phyloP scores from a whole-genome alignment of 2,888 invertebrate species.

The Perizoma flavofasciatum region DNA sequence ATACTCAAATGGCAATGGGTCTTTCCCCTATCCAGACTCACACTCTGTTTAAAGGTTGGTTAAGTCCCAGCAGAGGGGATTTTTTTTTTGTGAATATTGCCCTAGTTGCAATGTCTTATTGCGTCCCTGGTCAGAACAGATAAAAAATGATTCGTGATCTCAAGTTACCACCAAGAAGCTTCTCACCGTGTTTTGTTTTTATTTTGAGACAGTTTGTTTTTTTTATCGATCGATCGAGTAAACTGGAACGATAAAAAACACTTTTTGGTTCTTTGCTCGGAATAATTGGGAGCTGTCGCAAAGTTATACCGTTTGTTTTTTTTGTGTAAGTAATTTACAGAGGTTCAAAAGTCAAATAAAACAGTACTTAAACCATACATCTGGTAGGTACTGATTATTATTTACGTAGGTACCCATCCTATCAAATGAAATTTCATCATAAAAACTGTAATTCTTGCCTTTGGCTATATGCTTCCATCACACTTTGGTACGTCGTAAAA shows the following conservation, averaged over 20 bases:
- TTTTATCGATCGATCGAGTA: conserved; percentile 33
- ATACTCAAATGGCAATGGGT: too few relatives aligned
- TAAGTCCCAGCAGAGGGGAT: too few relatives aligned
- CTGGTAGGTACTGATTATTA: too few relatives aligned
- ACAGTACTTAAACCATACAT: too few relatives aligned
- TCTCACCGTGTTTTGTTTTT: conserved; percentile 59
- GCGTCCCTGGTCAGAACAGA: conserved; percentile 19
- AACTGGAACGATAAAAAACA: conserved; percentile 39
- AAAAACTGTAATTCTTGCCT: too few relatives aligned
- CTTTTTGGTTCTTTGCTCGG: conserved; percentile 32
- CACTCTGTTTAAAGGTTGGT: too few relatives aligned
- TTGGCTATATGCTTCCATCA: too few relatives aligned
- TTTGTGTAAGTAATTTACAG: conserved; percentile 5
- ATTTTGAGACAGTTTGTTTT: conserved; percentile 60
- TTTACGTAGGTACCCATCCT: too few relatives aligned
- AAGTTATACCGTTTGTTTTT: conserved; percentile 28
- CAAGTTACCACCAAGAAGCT: conserved; percentile 62
- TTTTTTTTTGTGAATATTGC: background rate
- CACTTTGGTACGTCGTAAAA: too few relatives aligned
- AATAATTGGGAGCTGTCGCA: conserved; percentile 38
- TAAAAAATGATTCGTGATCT: conserved; percentile 62
- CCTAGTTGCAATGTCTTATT: background rate
- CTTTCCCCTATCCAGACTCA: too few relatives aligned
- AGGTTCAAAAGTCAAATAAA: background rate
- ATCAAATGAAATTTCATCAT: too few relatives aligned